These are phyloP conservation scores for Sinosuthora webbiana DNA, from an alignment of 2,113 vertebrate species.

Conservation along the genomic window DNA sequence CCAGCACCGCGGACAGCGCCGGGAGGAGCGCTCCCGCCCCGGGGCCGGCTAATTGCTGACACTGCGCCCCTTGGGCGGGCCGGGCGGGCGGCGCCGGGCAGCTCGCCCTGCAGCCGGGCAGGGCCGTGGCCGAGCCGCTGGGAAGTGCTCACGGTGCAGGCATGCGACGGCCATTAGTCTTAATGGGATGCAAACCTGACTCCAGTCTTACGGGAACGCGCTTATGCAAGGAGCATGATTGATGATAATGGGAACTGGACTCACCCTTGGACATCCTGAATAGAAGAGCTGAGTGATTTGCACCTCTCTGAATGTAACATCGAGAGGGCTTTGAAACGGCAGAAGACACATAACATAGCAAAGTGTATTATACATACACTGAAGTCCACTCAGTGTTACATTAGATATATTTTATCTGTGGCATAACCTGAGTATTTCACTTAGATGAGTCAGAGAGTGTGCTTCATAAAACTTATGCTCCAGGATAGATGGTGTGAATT, in stretches of 20 bases:
- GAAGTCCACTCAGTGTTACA: not conserved
- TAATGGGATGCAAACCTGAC: not conserved
- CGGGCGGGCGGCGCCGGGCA: too few species aligned
- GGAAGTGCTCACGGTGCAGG: fast-evolving
- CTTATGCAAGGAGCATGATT: not conserved
- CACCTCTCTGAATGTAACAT: not conserved
- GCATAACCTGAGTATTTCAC: not conserved
- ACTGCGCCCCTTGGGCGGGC: too few species aligned
- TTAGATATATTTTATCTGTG: not conserved
- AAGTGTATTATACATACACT: not conserved
- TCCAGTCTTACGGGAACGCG: not conserved
- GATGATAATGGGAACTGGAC: not conserved
- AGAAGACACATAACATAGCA: not conserved
- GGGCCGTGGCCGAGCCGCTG: fast-evolving
- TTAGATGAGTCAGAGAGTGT: not conserved
- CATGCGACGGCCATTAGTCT: fast-evolving
- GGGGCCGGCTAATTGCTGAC: too few species aligned
- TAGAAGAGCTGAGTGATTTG: not conserved
- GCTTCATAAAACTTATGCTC: not conserved
- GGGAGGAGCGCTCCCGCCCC: not conserved
- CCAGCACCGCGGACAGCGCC: constrained; percentile 45
- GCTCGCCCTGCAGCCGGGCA: not conserved
- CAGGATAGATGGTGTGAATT: not conserved
- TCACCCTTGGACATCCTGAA: not conserved
- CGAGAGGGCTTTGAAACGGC: not conserved